phyloP scores from a whole-genome alignment of 2,888 invertebrate genomes.

The Conchocele bisecta region DNA sequence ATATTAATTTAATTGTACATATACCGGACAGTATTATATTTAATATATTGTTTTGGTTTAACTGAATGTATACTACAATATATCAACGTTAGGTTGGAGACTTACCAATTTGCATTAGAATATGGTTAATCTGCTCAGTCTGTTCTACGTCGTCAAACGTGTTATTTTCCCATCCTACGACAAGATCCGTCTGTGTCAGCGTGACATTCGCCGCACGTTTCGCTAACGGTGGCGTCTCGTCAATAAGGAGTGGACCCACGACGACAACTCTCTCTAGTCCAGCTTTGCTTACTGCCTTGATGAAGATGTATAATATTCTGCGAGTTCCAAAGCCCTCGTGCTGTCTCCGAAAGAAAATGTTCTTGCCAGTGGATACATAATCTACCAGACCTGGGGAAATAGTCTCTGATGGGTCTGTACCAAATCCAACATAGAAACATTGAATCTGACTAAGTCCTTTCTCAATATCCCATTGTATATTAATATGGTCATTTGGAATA shows the following conservation, averaged over 20 bases:
- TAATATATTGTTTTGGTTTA: no score
- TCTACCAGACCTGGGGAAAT: slow-evolving; percentile 39
- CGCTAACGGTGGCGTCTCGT: slow-evolving; percentile 51
- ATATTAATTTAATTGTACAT: no score
- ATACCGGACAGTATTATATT: no score
- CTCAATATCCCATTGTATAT: slow-evolving; percentile 47
- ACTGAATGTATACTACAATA: no score
- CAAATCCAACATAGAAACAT: slow-evolving; percentile 56
- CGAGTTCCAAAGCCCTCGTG: slow-evolving; percentile 51
- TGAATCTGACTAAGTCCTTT: slow-evolving; percentile 61
- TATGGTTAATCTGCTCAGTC: slow-evolving; percentile 24
- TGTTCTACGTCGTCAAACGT: slow-evolving; percentile 59
- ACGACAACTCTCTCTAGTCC: slow-evolving; percentile 21
- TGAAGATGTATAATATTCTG: slow-evolving; percentile 47
- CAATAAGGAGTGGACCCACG: slow-evolving; percentile 57
- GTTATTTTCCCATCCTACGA: slow-evolving; percentile 50
- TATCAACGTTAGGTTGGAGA: background rate
- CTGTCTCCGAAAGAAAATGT: slow-evolving; percentile 26
- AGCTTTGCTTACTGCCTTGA: slow-evolving; percentile 56
- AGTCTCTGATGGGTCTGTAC: background rate
- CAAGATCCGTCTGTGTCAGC: slow-evolving; percentile 20
- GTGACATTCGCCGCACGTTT: slow-evolving; percentile 4
- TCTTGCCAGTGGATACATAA: slow-evolving; percentile 42
- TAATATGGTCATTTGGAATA: slow-evolving; percentile 53
- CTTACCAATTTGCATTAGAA: slow-evolving; percentile 57